Evolutionary conservation across 2,113 vertebrate genomes (phyloP).

Genomic region (Melospiza georgiana): DNA sequence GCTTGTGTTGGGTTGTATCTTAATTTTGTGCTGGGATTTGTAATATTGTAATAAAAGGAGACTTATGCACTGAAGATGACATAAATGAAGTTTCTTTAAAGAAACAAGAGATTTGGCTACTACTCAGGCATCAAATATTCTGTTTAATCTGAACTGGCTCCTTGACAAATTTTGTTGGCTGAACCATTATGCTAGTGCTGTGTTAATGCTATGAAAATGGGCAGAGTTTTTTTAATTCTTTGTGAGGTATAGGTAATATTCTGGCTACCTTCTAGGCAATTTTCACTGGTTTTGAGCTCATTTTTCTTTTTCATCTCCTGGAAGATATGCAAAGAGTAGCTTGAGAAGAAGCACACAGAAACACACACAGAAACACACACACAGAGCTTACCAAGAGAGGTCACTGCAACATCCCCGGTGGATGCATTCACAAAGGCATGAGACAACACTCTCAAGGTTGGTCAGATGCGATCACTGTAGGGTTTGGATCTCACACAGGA

Average conservation of each 20-base stretch:
- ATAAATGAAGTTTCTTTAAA: neutral
- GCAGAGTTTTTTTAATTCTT: neutral
- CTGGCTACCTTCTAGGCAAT: neutral
- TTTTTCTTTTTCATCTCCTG: neutral
- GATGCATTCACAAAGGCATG: neutral
- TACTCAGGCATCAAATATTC: neutral
- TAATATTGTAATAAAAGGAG: neutral
- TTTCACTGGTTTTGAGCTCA: neutral
- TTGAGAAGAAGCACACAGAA: neutral
- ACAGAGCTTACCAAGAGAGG: slow-evolving; percentile 11
- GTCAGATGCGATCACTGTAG: neutral
- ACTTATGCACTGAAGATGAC: neutral
- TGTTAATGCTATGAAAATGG: neutral
- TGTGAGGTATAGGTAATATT: neutral
- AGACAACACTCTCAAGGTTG: neutral
- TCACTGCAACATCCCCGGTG: neutral
- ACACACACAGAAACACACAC: neutral
- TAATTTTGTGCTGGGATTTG: slow-evolving; percentile 3
- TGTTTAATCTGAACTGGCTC: neutral
- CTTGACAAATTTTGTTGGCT: neutral
- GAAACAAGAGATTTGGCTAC: neutral
- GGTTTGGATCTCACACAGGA: neutral
- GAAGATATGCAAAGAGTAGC: neutral
- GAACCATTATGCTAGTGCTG: neutral
- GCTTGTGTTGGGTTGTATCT: neutral